phyloP scores from a whole-genome alignment of 2,888 invertebrate genomes.

The Hirtodrosophila alboralis region DNA sequence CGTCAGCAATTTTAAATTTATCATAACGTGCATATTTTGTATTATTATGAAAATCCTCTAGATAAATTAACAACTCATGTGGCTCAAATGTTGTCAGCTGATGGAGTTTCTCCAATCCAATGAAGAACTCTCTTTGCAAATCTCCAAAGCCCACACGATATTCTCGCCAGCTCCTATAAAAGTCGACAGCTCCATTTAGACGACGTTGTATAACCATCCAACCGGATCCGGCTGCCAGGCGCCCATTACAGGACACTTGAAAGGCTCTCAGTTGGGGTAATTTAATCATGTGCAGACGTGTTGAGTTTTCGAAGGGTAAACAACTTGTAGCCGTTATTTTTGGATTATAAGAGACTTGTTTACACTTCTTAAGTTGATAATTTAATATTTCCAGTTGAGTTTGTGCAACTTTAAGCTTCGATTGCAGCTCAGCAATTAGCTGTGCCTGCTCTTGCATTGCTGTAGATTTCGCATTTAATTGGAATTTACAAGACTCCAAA shows the following conservation, averaged over 20 bases:
- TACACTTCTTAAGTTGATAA: background rate
- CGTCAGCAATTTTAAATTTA: conserved; percentile 4
- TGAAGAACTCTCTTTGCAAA: conserved; percentile 12
- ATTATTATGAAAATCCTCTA: background rate
- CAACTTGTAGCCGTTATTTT: background rate
- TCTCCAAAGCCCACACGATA: conserved; percentile 4
- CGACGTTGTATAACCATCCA: conserved; percentile 13
- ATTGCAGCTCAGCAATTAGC: background rate
- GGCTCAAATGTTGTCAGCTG: conserved; percentile 1
- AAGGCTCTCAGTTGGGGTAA: background rate
- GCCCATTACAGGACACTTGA: conserved; percentile 14
- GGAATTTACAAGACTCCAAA: background rate
- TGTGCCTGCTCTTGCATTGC: background rate
- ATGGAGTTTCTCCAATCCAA: conserved; percentile 14
- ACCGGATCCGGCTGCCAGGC: conserved; percentile 4
- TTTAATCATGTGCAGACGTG: conserved; percentile 1
- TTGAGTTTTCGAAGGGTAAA: background rate
- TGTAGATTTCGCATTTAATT: background rate
- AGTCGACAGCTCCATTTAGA: conserved; percentile 1
- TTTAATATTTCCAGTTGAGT: background rate
- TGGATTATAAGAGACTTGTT: background rate
- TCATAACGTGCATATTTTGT: conserved; percentile 10
- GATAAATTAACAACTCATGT: conserved; percentile 1
- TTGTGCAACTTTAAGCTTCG: background rate
- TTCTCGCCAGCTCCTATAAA: conserved; percentile 9